Conservation (phyloP, 2,113 vertebrate species). For the Lepidothrix coronata region DNA sequence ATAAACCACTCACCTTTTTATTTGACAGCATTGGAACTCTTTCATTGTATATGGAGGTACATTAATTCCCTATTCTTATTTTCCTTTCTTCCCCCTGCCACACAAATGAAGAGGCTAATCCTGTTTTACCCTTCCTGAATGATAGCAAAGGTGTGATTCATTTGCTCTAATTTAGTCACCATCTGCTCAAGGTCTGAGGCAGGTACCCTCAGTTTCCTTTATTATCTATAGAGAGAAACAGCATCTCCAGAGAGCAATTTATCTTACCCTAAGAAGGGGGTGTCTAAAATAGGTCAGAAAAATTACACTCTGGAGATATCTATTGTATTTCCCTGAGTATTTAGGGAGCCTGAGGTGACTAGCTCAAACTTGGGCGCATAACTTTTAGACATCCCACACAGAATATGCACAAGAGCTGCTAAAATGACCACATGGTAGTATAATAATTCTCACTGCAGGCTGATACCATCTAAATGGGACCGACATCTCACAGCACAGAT, state of each 20-base stretch:
- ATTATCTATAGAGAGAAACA: background rate
- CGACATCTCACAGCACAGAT: background rate
- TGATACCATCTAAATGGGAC: background rate
- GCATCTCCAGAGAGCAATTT: conserved; percentile 19
- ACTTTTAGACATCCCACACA: background rate
- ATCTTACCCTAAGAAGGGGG: background rate
- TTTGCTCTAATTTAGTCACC: conserved; percentile 42
- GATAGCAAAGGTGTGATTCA: conserved; percentile 31
- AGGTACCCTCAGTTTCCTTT: conserved; percentile 1
- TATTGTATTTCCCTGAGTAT: background rate
- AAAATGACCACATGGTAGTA: background rate
- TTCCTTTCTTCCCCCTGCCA: background rate
- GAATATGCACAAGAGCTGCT: background rate
- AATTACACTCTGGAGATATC: conserved; percentile 12
- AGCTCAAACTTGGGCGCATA: background rate
- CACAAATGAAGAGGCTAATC: background rate
- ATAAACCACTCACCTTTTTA: background rate
- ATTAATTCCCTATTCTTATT: background rate
- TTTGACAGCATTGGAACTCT: background rate
- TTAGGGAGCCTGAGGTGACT: background rate
- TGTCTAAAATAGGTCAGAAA: conserved; percentile 1
- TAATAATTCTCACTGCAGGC: background rate
- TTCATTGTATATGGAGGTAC: background rate
- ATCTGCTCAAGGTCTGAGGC: conserved; percentile 33
- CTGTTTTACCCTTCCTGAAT: background rate